Evolutionary conservation across 2,888 invertebrate species (phyloP), one percentile per base, ranked within the genome.

Genomic region (Eremobia ochroleuca): DNA sequence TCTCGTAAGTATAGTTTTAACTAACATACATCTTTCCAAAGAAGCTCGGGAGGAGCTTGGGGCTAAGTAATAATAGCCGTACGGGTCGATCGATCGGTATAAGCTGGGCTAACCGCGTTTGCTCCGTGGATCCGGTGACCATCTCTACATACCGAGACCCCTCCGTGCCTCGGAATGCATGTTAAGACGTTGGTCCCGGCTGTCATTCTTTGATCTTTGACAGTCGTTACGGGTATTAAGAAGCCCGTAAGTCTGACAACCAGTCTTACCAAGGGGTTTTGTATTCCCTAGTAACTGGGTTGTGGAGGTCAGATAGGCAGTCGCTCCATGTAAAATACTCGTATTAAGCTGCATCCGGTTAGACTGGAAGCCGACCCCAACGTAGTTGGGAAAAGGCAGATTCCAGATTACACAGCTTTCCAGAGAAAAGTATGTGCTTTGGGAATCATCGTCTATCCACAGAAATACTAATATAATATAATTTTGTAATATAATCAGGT

Each of bases 1-100:
- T 85, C 84, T 97, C 82, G 97, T 97, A 82, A 94, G 95, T 91
- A 46, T 58, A 4, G 58, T 52, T 64, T 67, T 61, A 28, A 34
- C 13, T 66, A 58, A 69, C n/a, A 34, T 34, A 40, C 15, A 28
- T 40, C 4, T 28, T 52, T n/a, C n/a, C 52, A 55, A 55, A 52
- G 49, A 25, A 9, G 49, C 49, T 49, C 25, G 25, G 2, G 21
- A 25, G 21, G 21, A 9, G 25, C 49, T 25, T 3, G 0, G 25
- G 9, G 49, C 49, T 25, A 52, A 49, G 49, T 8, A 49, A 52
- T 25, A 52, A 25, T 25, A 52, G 9, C 49, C 25, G 25, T 25
- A 52, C 9, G 2, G 9, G 25, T 25, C 21, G 25, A 9, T 9
- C 0, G 49, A 25, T 52, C 49, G 25, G 49, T 25, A 9, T 25